Base-by-base conservation (phyloP, 1,140 invertebrate genomes). In the Rhizoglyphus robini region DNA sequence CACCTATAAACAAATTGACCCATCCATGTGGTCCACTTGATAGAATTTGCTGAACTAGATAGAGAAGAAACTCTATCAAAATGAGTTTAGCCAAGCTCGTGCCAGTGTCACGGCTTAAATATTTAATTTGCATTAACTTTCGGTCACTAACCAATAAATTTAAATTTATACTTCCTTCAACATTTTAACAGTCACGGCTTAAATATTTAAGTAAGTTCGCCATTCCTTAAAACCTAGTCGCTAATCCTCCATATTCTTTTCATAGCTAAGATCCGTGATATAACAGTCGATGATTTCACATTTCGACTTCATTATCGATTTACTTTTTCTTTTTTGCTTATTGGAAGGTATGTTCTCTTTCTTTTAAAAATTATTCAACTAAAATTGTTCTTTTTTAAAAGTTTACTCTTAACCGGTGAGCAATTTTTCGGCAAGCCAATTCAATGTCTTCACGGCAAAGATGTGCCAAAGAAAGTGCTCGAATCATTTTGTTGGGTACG, bases 221-320 rank as follows among this genome's bases (percentile, higher is more conserved):
- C 2, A 30, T 64, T 54, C n/a, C n/a, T n/a, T n/a, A n/a, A n/a
- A n/a, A n/a, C n/a, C n/a, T n/a, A n/a, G n/a, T n/a, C n/a, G n/a
- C n/a, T n/a, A n/a, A n/a, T n/a, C n/a, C n/a, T n/a, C n/a, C n/a
- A n/a, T n/a, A n/a, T n/a, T n/a, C 2, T 32, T 64, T 20, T 25
- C 36, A 1, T 57, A 64, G 63, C 63, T 71, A 94, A 91, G 81
- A 85, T 92, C 79, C 88, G 92, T 76, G 79, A 81, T 46, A 86
- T 92, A 47, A 89, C 86, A 79, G 92, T 92, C 77, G 90, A 94
- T 79, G 93, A 92, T 79, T 90, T 90, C 80, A 75, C 80, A 31
- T 81, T 82, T 71, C 72, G 79, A 54, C 70, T 82, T 5, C 80
- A 81, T 68, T 80, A 82, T 69, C 73, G 76, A 48, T 76, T 79